Evolutionary conservation across 2,888 invertebrate genomes (phyloP).

Genomic region (Archaeoteleia sp.): DNA sequence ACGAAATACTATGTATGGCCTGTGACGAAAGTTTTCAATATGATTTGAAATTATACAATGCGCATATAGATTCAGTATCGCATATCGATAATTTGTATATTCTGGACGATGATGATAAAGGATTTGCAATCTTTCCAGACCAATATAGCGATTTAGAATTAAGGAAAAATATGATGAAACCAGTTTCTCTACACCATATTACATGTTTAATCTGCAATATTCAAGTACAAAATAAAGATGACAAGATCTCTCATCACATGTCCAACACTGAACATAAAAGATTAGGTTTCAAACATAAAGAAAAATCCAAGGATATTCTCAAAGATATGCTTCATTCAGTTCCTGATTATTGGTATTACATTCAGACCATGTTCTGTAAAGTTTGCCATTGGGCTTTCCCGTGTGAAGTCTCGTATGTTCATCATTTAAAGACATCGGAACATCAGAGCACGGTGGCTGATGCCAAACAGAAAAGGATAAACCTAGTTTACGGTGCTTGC

Average conservation of each 20-base stretch:
- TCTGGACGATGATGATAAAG: background rate
- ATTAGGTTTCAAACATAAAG: background rate
- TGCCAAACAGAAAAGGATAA: background rate
- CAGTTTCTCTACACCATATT: background rate
- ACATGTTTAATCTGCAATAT: background rate
- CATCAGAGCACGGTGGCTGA: background rate
- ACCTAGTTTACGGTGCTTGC: background rate
- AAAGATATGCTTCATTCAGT: background rate
- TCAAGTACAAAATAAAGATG: background rate
- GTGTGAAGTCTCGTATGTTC: background rate
- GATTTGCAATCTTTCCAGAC: background rate
- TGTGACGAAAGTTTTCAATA: background rate
- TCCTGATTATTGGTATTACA: constrained; percentile 2
- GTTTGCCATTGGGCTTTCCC: background rate
- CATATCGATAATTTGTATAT: background rate
- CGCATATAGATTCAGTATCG: background rate
- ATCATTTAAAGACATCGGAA: background rate
- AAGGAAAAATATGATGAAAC: background rate
- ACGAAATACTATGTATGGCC: background rate
- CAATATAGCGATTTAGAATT: constrained; percentile 3
- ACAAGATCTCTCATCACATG: background rate
- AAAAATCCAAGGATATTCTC: background rate
- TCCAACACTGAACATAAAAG: background rate
- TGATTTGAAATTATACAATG: background rate
- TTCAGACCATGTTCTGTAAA: background rate